phyloP scores from a whole-genome alignment of 2,797 vertebrate species.

The Enteromius mattozi region DNA sequence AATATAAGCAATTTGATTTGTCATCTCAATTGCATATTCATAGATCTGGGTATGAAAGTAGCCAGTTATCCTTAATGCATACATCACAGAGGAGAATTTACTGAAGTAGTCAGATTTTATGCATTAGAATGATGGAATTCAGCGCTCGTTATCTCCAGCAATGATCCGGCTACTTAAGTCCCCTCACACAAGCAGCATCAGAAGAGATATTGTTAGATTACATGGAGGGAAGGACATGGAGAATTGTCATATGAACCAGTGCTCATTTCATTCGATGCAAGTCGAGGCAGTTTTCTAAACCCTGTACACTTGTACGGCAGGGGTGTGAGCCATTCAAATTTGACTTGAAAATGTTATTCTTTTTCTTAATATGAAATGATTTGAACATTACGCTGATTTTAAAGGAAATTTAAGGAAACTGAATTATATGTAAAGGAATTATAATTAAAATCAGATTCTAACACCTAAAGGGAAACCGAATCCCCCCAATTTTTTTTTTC shows the following conservation, averaged over 20 bases:
- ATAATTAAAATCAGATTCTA: not conserved
- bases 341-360: not conserved
- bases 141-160: conserved; percentile 56
- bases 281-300: conserved; percentile 5
- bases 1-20: conserved; percentile 58
- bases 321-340: not conserved
- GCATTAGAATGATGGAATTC: conserved; percentile 63
- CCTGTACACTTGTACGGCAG: not conserved
- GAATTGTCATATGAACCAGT: not conserved
- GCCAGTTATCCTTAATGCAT: conserved; percentile 55
- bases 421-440: not conserved
- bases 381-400: not conserved
- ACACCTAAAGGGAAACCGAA: not conserved
- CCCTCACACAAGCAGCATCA: conserved; percentile 41
- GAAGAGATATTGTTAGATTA: conserved; percentile 57
- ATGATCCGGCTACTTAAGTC: conserved; percentile 54
- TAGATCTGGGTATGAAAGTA: conserved; percentile 43
- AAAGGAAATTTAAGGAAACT: not conserved
- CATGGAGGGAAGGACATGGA: not conserved
- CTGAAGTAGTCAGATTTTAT: conserved; percentile 59
- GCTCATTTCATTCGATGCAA: not conserved
- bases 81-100: conserved; percentile 56
- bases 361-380: not conserved
- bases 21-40: conserved; percentile 62
- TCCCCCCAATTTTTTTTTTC: not conserved